Evolutionary conservation across 2,797 vertebrate species (phyloP).

Genomic region (Buphagus erythrorhynchus): DNA sequence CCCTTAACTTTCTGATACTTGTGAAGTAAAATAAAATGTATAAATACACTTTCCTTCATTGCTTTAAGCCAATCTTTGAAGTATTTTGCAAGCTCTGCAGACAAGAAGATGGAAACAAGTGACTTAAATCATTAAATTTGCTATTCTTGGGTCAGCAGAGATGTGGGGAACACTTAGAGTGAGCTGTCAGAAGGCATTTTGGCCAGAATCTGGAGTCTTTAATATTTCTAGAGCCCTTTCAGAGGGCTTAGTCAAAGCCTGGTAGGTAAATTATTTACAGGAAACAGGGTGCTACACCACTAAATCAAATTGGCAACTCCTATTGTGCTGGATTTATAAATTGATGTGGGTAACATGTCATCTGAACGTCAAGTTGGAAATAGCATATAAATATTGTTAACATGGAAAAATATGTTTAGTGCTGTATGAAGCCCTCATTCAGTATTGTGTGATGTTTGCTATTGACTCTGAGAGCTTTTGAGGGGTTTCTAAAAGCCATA

Average conservation of each 20-base stretch:
- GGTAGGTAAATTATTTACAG: neutral
- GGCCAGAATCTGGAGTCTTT: neutral
- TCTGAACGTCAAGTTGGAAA: neutral
- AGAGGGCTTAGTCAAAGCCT: neutral
- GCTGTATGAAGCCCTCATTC: neutral
- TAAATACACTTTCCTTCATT: neutral
- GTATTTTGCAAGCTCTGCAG: neutral
- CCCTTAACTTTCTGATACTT: neutral
- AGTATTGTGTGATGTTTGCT: neutral
- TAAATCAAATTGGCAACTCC: neutral
- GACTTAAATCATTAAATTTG: neutral
- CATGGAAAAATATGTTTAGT: neutral
- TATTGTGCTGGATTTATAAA: neutral
- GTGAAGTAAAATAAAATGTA: neutral
- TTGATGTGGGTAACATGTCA: neutral
- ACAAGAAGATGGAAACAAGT: neutral
- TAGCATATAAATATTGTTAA: constrained; percentile 8
- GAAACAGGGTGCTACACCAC: neutral
- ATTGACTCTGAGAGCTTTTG: neutral
- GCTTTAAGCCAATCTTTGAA: neutral
- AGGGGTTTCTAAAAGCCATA: neutral
- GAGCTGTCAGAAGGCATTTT: neutral
- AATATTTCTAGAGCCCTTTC: neutral
- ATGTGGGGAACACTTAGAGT: neutral
- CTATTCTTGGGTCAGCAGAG: neutral